Percentiles rank a stretch among this genome's conserved stretches.
Evolutionary conservation across 2,888 invertebrate genomes (phyloP).

Genomic region (Ophonus ardosiacus): DNA sequence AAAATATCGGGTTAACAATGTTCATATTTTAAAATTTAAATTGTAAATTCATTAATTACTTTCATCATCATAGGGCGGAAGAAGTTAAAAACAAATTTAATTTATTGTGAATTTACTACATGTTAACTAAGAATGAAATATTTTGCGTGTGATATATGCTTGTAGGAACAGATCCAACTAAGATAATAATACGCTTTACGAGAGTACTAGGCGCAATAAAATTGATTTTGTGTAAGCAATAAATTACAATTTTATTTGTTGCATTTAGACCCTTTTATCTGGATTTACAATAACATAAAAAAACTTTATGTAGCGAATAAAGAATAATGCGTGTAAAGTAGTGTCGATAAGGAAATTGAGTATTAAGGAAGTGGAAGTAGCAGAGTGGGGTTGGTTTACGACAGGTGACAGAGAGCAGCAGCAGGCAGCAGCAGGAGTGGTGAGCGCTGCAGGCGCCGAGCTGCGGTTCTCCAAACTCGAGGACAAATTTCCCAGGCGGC

Average conservation of each 20-base stretch:
- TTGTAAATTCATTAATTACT: too few species aligned
- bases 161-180: background rate
- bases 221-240: slow-evolving; percentile 26
- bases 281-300: slow-evolving; percentile 41
- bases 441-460: slow-evolving; percentile 8
- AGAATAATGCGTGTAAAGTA: slow-evolving; percentile 42
- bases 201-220: slow-evolving; percentile 1
- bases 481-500: slow-evolving; percentile 69
- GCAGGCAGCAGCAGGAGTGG: too few species aligned
- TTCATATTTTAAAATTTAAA: too few species aligned
- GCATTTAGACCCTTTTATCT: slow-evolving; percentile 34
- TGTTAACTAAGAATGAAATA: background rate
- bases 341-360: slow-evolving; percentile 18
- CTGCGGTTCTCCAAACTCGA: slow-evolving; percentile 58
- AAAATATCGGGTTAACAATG: too few species aligned
- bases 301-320: slow-evolving; percentile 35
- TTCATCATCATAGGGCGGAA: too few species aligned
- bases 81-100: too few species aligned
- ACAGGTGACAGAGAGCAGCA: slow-evolving; percentile 1
- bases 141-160: slow-evolving; percentile 7
- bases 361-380: slow-evolving; percentile 6
- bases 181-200: slow-evolving; percentile 12
- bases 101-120: background rate
- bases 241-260: slow-evolving; percentile 33
- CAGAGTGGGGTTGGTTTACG: background rate